Evolutionary conservation across 2,888 invertebrate genomes (phyloP), one percentile per base, ranked within the genome.

Genomic region (Orthonychiurus folsomi): DNA sequence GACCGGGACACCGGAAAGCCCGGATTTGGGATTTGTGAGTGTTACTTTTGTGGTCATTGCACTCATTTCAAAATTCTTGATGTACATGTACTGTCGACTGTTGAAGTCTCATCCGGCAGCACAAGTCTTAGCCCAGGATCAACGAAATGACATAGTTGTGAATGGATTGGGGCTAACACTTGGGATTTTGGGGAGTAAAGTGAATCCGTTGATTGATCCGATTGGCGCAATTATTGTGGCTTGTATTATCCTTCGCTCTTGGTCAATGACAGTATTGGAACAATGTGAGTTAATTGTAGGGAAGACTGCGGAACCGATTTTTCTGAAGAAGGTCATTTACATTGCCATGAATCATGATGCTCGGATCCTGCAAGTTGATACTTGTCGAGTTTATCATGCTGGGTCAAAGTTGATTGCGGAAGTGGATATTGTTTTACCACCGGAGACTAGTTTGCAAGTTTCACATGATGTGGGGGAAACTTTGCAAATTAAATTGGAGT

Each of bases 381-480:
- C 37, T 3, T 50, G 53, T 23, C 24, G 60, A 37, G 60, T 28
- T 18, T 60, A 60, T 47, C 60, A 60, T 53, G 54, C 60, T n/a
- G 60, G 60, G n/a, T 25, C 54, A 18, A 60, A 60, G 23, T 37
- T 60, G 2, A 60, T 60, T 20, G 60, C 53, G 2, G 60, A 60
- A 60, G 55, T 60, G n/a, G 60, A 60, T 47, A 60, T 60, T 53
- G 60, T 60, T 20, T 55, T 60, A 3, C 60, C 60, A 20, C 60
- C 60, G 2, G 60, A 53, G 3, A 60, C 53, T 28, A 60, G 21
- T 3, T 55, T 60, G 2, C 60, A 55, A 37, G 54, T 60, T 1
- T 26, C 60, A 2, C 60, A 60, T 20, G 60, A 60, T 37, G 18
- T 60, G 9, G 60, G 60, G 23, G 60, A 60, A 60, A n/a, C 37